Evolutionary conservation across 92 coral and sea anemone genomes (phyloP).

Genomic region (Palythoa caribaeorum): DNA sequence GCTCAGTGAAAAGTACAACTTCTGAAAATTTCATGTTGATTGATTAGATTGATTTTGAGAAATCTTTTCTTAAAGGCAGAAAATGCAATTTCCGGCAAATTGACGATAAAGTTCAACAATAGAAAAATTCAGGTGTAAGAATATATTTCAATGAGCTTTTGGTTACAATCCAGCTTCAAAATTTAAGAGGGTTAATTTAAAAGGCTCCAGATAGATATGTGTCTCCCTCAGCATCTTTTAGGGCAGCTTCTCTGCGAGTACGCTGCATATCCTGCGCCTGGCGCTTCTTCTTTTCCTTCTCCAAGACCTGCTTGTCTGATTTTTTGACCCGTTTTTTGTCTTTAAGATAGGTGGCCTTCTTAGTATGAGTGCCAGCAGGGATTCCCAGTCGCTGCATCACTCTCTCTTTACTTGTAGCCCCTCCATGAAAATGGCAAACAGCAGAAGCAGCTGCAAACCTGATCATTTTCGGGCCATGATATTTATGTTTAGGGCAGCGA

Average conservation of each 20-base stretch:
- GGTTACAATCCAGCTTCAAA: constrained; percentile 7
- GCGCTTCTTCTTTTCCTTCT: constrained; percentile 35
- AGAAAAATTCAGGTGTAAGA: constrained; percentile 8
- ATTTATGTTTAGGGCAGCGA: constrained; percentile 51
- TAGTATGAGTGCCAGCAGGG: constrained; percentile 50
- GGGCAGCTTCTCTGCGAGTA: constrained; percentile 51
- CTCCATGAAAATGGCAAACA: constrained; percentile 59
- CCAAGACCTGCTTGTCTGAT: constrained; percentile 23
- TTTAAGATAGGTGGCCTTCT: constrained; percentile 35
- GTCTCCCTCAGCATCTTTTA: constrained; percentile 53
- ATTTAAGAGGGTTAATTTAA: neutral
- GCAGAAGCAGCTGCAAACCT: constrained; percentile 56
- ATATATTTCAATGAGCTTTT: neutral
- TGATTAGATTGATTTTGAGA: constrained; percentile 24
- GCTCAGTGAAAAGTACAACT: constrained; percentile 21
- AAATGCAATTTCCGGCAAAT: constrained; percentile 37
- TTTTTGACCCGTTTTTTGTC: constrained; percentile 50
- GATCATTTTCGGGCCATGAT: constrained; percentile 46
- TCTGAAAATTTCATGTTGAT: constrained; percentile 54
- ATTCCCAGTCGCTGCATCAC: constrained; percentile 47
- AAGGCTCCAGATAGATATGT: constrained; percentile 55
- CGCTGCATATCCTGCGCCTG: constrained; percentile 28
- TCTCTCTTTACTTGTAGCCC: constrained; percentile 47
- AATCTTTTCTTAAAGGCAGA: constrained; percentile 47
- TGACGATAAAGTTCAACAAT: constrained; percentile 27